These are phyloP conservation scores for Euzetes globulus DNA, from an alignment of 2,888 invertebrate genomes.

Conservation along the genomic window DNA sequence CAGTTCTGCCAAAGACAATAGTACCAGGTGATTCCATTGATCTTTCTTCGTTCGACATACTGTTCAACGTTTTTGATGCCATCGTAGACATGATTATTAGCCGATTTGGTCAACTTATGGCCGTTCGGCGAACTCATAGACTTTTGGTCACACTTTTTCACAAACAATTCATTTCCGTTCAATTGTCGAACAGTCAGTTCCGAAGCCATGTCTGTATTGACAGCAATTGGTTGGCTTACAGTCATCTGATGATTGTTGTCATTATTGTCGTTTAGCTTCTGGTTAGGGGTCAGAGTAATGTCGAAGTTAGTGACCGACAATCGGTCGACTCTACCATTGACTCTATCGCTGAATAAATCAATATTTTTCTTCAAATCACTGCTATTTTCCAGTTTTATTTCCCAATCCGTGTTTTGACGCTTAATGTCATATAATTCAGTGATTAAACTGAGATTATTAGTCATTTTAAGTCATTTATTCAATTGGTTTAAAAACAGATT, in stretches of 20 bases:
- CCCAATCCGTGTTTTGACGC: constrained; percentile 23
- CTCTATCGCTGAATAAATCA: background rate
- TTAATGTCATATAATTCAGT: constrained; percentile 21
- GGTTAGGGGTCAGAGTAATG: background rate
- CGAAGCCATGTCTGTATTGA: background rate
- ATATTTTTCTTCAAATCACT: background rate
- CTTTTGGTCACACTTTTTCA: too few relatives aligned
- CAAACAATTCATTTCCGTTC: background rate
- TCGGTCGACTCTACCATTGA: background rate
- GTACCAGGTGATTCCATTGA: constrained; percentile 21
- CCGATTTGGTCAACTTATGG: background rate
- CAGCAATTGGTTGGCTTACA: background rate
- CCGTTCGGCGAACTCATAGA: too few relatives aligned
- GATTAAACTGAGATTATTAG: constrained; percentile 2
- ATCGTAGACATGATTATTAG: background rate
- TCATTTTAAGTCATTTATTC: background rate
- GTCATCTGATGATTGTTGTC: too few relatives aligned
- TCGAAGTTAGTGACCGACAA: background rate
- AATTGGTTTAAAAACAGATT: background rate
- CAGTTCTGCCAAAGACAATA: background rate
- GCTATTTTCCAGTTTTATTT: constrained; percentile 8
- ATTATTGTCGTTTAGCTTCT: background rate
- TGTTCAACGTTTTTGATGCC: constrained; percentile 21
- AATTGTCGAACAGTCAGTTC: background rate
- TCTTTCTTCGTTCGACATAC: constrained; percentile 7